A percentile compares a stretch with the other conserved stretches of the same genome.
phyloP scores from a whole-genome alignment of 2,888 invertebrate genomes.

The Crematogaster levior region DNA sequence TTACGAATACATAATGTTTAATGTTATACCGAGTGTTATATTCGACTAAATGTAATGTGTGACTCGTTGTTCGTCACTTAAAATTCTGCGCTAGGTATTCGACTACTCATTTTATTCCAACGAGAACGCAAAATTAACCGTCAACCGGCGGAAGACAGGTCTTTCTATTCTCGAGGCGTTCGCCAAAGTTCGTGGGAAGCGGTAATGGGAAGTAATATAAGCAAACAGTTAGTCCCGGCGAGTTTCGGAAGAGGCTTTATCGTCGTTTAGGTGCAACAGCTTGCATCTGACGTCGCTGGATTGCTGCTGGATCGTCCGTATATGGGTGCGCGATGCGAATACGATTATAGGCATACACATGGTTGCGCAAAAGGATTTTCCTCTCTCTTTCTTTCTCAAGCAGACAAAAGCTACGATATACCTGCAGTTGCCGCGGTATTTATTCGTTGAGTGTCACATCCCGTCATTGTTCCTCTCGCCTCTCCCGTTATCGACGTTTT shows the following conservation, averaged over 20 bases:
- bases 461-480: conserved; percentile 60
- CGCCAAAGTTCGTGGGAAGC: conserved; percentile 58
- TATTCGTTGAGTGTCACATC: conserved; percentile 61
- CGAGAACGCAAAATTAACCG: conserved; percentile 6
- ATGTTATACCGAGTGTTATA: neutral
- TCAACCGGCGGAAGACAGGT: conserved; percentile 14
- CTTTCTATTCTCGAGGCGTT: conserved; percentile 38
- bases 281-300: conserved; percentile 64
- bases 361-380: conserved; percentile 1
- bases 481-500: conserved; percentile 46
- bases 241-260: conserved; percentile 68
- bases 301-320: conserved; percentile 26
- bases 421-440: conserved; percentile 55
- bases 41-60: too few relatives aligned
- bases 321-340: conserved; percentile 21
- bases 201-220: conserved; percentile 66
- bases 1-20: neutral
- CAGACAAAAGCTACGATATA: conserved; percentile 48
- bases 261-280: conserved; percentile 65
- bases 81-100: neutral
- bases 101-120: neutral
- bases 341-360: conserved; percentile 28
- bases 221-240: conserved; percentile 70
- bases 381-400: conserved; percentile 13
- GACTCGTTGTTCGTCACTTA: neutral